Percentiles rank a stretch among this genome's conserved stretches.
Conservation (phyloP, 2,888 invertebrate species). For the Apotomis turbidana region DNA sequence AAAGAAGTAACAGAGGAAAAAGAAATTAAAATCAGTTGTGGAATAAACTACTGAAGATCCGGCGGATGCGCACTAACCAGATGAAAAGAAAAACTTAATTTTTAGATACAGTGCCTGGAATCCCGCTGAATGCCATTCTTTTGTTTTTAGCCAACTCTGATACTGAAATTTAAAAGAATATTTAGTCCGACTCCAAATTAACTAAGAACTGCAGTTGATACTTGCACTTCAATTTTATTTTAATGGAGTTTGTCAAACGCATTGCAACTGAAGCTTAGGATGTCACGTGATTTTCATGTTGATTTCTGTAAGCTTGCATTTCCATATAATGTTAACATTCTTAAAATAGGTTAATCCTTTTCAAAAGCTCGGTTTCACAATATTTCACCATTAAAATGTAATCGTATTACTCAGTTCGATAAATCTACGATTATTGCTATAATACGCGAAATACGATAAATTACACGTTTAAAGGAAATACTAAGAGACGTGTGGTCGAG, state of each 20-base stretch:
- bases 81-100: conserved; percentile 45
- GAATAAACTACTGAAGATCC: conserved; percentile 62
- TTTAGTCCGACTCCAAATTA: neutral
- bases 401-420: conserved; percentile 27
- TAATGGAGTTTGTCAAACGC: no score
- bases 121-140: conserved; percentile 43
- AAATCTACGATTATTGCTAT: conserved; percentile 32
- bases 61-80: conserved; percentile 54
- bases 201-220: no score
- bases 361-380: conserved; percentile 13
- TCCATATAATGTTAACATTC: conserved; percentile 13
- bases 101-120: conserved; percentile 49
- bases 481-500: conserved; percentile 41
- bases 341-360: conserved; percentile 21
- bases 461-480: conserved; percentile 42
- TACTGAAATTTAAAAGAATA: conserved; percentile 6
- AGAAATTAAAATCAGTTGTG: conserved; percentile 68
- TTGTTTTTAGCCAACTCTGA: conserved; percentile 38
- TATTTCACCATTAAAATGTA: conserved; percentile 27
- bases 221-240: no score
- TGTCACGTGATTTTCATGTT: neutral
- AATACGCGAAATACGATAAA: conserved; percentile 44
- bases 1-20: conserved; percentile 58
- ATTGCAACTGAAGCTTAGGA: no score
- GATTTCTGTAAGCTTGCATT: no score